Evolutionary conservation across 64 coral and sea anemone species (phyloP).

Genomic region (Actinia tenebrosa): DNA sequence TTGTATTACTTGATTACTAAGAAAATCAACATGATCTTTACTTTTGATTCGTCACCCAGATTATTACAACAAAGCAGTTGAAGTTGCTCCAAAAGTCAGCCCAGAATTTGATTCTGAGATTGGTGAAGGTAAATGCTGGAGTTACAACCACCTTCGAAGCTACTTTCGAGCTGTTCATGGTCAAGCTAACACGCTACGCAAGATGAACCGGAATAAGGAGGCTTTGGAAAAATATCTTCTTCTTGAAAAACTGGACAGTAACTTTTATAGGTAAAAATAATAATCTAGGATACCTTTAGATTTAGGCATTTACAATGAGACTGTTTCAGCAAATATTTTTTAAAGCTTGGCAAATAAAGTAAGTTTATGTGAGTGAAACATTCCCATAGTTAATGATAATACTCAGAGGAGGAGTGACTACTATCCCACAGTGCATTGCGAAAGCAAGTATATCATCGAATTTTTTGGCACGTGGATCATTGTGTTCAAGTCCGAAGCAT

Average conservation of each 20-base stretch:
- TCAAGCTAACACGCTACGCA: constrained; percentile 80
- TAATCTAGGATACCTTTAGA: neutral
- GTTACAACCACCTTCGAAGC: constrained; percentile 67
- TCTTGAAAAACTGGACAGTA: constrained; percentile 61
- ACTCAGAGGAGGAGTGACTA: too few relatives aligned
- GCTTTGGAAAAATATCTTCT: constrained; percentile 66
- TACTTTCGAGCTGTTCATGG: constrained; percentile 87
- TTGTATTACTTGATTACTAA: too few relatives aligned
- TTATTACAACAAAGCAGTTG: constrained; percentile 78
- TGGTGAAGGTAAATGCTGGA: constrained; percentile 56
- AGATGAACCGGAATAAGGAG: constrained; percentile 63
- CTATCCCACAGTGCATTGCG: too few relatives aligned
- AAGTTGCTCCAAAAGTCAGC: constrained; percentile 55
- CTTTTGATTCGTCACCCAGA: constrained; percentile 30
- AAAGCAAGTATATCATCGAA: too few relatives aligned
- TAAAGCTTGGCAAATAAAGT: too few relatives aligned
- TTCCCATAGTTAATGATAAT: too few relatives aligned
- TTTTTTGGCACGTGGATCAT: too few relatives aligned
- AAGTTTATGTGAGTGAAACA: too few relatives aligned
- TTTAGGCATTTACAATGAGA: too few relatives aligned
- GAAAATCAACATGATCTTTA: neutral
- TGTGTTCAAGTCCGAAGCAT: too few relatives aligned
- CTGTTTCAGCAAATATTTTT: too few relatives aligned
- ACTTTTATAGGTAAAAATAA: constrained; percentile 52
- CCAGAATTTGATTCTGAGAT: constrained; percentile 37